Evolutionary conservation across 2,888 invertebrate species (phyloP), one percentile per base, ranked within the genome.

Genomic region (Erebia ligea): DNA sequence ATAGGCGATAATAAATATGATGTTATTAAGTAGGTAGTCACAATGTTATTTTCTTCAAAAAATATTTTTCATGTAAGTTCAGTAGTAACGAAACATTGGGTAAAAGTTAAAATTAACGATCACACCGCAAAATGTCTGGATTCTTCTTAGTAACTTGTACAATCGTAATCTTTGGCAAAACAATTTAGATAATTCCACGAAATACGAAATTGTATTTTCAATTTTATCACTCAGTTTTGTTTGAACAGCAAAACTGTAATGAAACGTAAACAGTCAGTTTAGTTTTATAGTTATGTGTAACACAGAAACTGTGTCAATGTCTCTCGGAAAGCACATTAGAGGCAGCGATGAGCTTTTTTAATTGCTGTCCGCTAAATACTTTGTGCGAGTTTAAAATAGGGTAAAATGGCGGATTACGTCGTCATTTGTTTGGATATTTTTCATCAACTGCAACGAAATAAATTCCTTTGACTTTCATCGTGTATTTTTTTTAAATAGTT

Each of bases 301-400:
- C 15, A 57, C 57, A 13, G 15, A 57, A 57, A 57, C 15, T 25
- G 25, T 57, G 57, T 57, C 57, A 57, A 25, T 57, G 57, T 57
- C 57, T 56, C 25, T 57, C 17, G 11, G 10, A n/a, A 59, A 59
- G 17, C n/a, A 42, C n/a, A 40, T 58, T 57, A 58, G 57, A 58
- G 58, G 25, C 34, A 6, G n/a, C 42, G 59, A 42, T 42, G 59
- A 59, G 40, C 17, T 57, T 57, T 42, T 59, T 59, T 40, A 59
- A 59, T 59, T 42, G 42, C 59, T 42, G 2, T 42, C n/a, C 42
- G 34, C 59, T 59, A 59, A 59, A 59, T 59, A 42, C 10, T 59
- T 42, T n/a, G 17, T 17, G 40, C 19, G 17, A 42, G 3, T 59
- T 42, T n/a, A 59, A 59, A 59, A 59, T 11, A 17, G 17, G 42